A percentile compares a stretch with the other conserved stretches of the same genome.
Evolutionary conservation across 2,888 invertebrate genomes (phyloP).

Genomic region (Camponotus fellah): DNA sequence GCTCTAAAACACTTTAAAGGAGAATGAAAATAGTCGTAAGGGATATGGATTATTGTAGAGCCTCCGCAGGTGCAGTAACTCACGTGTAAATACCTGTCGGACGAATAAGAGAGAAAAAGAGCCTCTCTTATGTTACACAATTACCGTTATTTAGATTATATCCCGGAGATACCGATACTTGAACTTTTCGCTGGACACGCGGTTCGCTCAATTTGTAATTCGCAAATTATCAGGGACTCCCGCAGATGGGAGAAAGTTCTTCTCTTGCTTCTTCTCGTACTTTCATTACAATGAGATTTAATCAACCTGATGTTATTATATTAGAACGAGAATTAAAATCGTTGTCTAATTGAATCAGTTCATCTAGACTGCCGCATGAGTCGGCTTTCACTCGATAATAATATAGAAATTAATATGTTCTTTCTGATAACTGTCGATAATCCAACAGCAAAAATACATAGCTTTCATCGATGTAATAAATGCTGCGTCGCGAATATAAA

Average conservation of each 20-base stretch:
- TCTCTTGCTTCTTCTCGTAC: background rate
- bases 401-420: constrained; percentile 22
- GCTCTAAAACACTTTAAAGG: constrained; percentile 74
- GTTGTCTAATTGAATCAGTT: constrained; percentile 38
- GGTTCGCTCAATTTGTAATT: constrained; percentile 62
- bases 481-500: background rate
- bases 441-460: constrained; percentile 10
- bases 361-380: constrained; percentile 3
- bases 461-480: background rate
- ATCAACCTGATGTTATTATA: constrained; percentile 42
- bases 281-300: constrained; percentile 20
- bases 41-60: constrained; percentile 68
- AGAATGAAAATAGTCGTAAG: constrained; percentile 73
- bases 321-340: constrained; percentile 41
- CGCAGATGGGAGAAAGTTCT: constrained; percentile 56
- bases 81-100: constrained; percentile 49
- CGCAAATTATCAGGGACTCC: constrained; percentile 59
- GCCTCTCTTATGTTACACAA: constrained; percentile 60
- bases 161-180: constrained; percentile 40
- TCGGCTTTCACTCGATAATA: constrained; percentile 43
- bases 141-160: constrained; percentile 73
- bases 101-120: constrained; percentile 8
- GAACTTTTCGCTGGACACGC: constrained; percentile 37
- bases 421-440: constrained; percentile 38
- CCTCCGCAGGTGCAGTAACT: constrained; percentile 48